Conservation (phyloP, 2,113 vertebrate genomes). For the Caranx ignobilis region DNA sequence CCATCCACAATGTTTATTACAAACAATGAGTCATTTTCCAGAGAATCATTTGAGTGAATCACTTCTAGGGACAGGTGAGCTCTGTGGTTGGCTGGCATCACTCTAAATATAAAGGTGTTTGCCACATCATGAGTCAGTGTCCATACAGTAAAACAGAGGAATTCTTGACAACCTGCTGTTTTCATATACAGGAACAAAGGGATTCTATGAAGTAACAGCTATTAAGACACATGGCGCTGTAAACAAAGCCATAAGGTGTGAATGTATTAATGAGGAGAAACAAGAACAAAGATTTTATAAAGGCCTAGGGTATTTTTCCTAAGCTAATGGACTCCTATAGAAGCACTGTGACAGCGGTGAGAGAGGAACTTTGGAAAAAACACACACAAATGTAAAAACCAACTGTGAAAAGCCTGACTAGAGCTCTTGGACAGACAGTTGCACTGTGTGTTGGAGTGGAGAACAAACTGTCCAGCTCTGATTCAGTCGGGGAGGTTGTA, state of each 20-base stretch:
- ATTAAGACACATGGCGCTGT: conserved; percentile 20
- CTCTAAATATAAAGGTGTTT: conserved; percentile 49
- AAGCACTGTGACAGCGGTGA: neutral
- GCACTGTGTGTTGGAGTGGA: conserved; percentile 18
- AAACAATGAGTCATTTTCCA: conserved; percentile 78
- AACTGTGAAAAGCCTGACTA: conserved; percentile 8
- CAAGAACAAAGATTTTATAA: conserved; percentile 12
- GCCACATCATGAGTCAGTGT: conserved; percentile 44
- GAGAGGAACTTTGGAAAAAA: conserved; percentile 1
- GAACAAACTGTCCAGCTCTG: conserved; percentile 38
- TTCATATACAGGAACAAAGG: conserved; percentile 60
- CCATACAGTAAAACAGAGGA: conserved; percentile 42
- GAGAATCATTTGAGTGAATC: conserved; percentile 54
- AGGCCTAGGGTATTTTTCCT: neutral
- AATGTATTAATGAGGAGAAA: conserved; percentile 48
- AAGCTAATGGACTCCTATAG: neutral
- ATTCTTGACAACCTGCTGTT: conserved; percentile 49
- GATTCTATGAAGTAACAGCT: conserved; percentile 29
- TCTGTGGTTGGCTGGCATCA: conserved; percentile 31
- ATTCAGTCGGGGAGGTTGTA: conserved; percentile 48
- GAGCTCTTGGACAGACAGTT: neutral
- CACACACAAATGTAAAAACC: neutral
- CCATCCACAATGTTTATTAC: conserved; percentile 55
- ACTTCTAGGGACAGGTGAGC: conserved; percentile 50
- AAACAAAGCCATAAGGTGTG: conserved; percentile 29